Base-by-base conservation (phyloP, 2,888 invertebrate genomes). In the Prosopocoilus inquinatus region DNA sequence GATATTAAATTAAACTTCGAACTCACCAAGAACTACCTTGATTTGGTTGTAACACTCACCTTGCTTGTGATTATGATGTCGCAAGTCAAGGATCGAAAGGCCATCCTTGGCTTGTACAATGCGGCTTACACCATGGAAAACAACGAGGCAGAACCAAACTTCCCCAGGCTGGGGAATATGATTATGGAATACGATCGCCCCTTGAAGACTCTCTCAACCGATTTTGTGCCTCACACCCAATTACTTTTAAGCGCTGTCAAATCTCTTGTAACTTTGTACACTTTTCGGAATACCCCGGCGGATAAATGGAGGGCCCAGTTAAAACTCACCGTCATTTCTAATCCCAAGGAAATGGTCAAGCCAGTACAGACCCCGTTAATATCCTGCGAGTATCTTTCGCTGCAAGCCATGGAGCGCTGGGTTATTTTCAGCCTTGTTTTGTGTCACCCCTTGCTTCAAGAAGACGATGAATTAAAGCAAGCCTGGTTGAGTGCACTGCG, bases 151-250 rank as follows among this genome's bases (percentile, higher is more conserved):
- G 96, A 96, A 76, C 83, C 87, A 11, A 94, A 92, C 70, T 99
- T 98, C 76, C 98, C 98, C 2, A 50, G 53, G n/a, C 81, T 99
- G 46, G 99, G 98, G 0, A 96, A 96, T 78, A 88, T 99, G 89
- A 96, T 99, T 60, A 87, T 97, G 66, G 99, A 99, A 71, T 99
- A 98, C 78, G 97, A 98, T 76, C 85, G 90, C 39, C 98, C 99
- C 0, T 77, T 98, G 57, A 96, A 93, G 73, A 98, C 96, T 72
- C 81, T 99, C 0, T 89, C 94, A 0, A 98, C 99, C 74, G 99
- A 99, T 76, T 97, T 99, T 78, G 87, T 92, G 33, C 96, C 97
- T 0, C 96, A 99, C 75, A 88, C 93, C 50, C 90, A 95, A 72
- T 78, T 95, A 4, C 76, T 99, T 45, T 84, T 88, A 48, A 88